A percentile compares a stretch with the other conserved stretches of the same genome.
Conservation (phyloP, 2,113 vertebrate genomes). For the Colossoma macropomum region DNA sequence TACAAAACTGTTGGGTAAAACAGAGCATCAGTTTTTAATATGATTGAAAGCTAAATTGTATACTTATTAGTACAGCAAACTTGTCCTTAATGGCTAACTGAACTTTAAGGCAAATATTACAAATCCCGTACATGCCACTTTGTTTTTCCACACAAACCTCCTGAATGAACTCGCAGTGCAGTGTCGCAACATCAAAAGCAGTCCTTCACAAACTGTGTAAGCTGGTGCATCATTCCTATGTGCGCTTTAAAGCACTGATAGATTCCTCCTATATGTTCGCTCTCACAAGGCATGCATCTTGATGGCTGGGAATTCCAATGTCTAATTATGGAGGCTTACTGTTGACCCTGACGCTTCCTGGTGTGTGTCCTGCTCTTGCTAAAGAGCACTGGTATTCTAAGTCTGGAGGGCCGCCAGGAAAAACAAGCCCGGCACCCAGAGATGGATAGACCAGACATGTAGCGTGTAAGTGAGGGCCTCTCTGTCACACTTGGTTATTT, state of each 20-base stretch:
- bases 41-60: too few species aligned
- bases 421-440: not conserved
- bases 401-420: constrained; percentile 41
- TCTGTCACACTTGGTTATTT: not conserved
- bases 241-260: not conserved
- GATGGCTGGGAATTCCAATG: constrained; percentile 33
- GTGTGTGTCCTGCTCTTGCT: constrained; percentile 15
- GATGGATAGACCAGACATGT: not conserved
- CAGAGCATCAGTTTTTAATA: too few species aligned
- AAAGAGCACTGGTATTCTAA: constrained; percentile 35
- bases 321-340: constrained; percentile 38
- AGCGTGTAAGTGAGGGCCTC: constrained; percentile 1
- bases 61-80: too few species aligned
- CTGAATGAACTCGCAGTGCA: not conserved
- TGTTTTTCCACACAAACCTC: not conserved
- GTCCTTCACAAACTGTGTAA: not conserved
- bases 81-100: too few species aligned
- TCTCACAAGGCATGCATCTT: not conserved
- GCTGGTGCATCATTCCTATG: not conserved
- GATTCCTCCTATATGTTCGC: not conserved
- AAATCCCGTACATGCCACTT: too few species aligned
- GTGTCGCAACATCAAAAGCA: not conserved
- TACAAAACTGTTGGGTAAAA: too few species aligned
- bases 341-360: constrained; percentile 34
- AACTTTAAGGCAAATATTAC: too few species aligned